These are phyloP conservation scores for Erynnis tages DNA, from an alignment of 2,888 invertebrate species.

Conservation along the genomic window DNA sequence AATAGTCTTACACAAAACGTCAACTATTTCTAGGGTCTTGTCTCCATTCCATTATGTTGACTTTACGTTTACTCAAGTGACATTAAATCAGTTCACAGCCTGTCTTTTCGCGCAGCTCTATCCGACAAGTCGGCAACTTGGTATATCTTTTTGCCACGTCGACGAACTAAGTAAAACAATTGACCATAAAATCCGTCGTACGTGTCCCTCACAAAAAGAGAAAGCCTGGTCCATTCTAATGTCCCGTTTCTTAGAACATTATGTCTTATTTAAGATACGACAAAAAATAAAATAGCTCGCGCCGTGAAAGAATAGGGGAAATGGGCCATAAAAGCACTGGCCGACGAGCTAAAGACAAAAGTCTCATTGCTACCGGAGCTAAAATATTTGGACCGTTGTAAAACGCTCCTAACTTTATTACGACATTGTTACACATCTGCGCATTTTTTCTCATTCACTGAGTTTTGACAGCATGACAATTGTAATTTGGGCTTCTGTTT, in stretches of 20 bases:
- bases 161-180: conserved; percentile 70
- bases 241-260: conserved; percentile 77
- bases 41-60: neutral
- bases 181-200: conserved; percentile 75
- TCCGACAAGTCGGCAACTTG: conserved; percentile 20
- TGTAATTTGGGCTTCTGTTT: conserved; percentile 67
- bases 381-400: conserved; percentile 70
- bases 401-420: conserved; percentile 67
- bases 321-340: conserved; percentile 65
- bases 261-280: conserved; percentile 78
- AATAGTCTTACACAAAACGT: neutral
- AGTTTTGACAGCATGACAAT: conserved; percentile 70
- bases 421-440: conserved; percentile 65
- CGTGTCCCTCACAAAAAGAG: conserved; percentile 74
- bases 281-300: conserved; percentile 69
- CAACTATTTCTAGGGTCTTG: conserved; percentile 15
- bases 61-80: no score
- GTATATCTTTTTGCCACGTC: conserved; percentile 58
- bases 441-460: conserved; percentile 60
- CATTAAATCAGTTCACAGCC: conserved; percentile 13
- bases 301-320: conserved; percentile 67
- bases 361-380: conserved; percentile 62
- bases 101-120: conserved; percentile 2
- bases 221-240: conserved; percentile 72
- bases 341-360: conserved; percentile 65